Evolutionary conservation across 2,113 vertebrate species (phyloP), one percentile per base, ranked within the genome.

Genomic region (Gopherus evgoodei): DNA sequence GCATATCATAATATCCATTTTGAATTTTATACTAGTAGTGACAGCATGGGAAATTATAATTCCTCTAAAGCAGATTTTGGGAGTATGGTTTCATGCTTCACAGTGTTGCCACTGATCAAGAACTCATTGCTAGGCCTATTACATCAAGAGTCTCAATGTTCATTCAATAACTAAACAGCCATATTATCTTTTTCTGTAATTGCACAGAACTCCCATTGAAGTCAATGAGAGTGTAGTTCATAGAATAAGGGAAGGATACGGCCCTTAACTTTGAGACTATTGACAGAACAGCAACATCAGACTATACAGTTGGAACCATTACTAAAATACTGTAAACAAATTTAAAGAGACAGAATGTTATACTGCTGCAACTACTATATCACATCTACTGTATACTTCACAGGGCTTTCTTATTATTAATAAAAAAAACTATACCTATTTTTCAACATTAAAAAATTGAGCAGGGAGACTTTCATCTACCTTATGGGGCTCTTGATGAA

Each of bases 81-180:
- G 38, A 79, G 72, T 17, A 27, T 59, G 2, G 10, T n/a, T 22
- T 22, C 57, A 79, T 83, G 44, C 49, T 75, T 88, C 42, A 27
- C 9, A 87, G 50, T 72, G 27, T 75, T 69, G 47, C 29, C 11
- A 89, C 17, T 49, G 17, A 89, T 19, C 27, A 79, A 84, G 52
- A 92, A 52, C 21, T 31, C 42, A 42, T 84, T 87, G 65, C 19
- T 79, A 83, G 11, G 19, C 38, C 47, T 83, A 29, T 62, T 80
- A 59, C 0, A 59, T 72, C 65, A 69, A 79, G 69, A 59, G 0
- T 47, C 5, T 29, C 75, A 86, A 29, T 75, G 5, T 24, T 88
- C 50, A 2, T 69, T 59, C 59, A 7, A 54, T 17, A 59, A 83
- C 47, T 53, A 22, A 75, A 75, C 5, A 3, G 1, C 0, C 1